Conservation (phyloP, 35 echinoderm and acorn worm genomes). For the Apostichopus parvimensis region DNA sequence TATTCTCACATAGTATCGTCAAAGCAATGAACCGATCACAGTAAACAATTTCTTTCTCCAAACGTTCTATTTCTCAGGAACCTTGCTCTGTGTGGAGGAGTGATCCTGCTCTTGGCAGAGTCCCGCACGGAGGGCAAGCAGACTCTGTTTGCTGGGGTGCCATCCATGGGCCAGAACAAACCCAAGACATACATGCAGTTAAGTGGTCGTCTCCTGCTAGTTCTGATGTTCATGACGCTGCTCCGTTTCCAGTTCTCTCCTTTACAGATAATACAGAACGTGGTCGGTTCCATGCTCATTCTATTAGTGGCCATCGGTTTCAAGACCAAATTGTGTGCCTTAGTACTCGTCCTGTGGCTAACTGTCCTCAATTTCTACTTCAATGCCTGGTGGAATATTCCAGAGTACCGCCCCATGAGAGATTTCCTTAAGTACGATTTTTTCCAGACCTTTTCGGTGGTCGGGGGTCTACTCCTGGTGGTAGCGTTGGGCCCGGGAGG, state of each 20-base stretch:
- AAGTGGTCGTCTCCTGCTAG: slow-evolving; percentile 89
- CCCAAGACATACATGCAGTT: slow-evolving; percentile 99
- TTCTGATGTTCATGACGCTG: slow-evolving; percentile 99
- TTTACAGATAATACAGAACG: slow-evolving; percentile 82
- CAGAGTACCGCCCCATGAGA: slow-evolving; percentile 90
- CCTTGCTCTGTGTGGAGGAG: slow-evolving; percentile 81
- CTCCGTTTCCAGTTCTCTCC: slow-evolving; percentile 87
- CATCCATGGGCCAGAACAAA: slow-evolving; percentile 84
- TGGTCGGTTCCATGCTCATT: slow-evolving; percentile 89
- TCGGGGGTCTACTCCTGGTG: slow-evolving; percentile 86
- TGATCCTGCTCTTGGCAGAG: slow-evolving; percentile 95
- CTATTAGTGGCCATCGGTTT: slow-evolving; percentile 90
- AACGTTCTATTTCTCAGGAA: slow-evolving; percentile 59
- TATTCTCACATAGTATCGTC: no score
- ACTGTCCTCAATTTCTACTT: slow-evolving; percentile 95
- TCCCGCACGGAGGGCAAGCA: slow-evolving; percentile 85
- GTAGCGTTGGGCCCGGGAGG: slow-evolving; percentile 95
- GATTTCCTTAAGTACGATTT: slow-evolving; percentile 99
- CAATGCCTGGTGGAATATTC: slow-evolving; percentile 99
- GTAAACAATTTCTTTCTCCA: no score
- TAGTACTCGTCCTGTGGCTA: slow-evolving; percentile 93
- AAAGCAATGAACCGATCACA: no score
- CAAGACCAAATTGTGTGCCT: slow-evolving; percentile 94
- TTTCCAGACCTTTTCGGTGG: slow-evolving; percentile 99
- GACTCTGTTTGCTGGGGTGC: slow-evolving; percentile 94